Evolutionary conservation across 2,888 invertebrate genomes (phyloP).

Genomic region (Cheilosia variabilis): DNA sequence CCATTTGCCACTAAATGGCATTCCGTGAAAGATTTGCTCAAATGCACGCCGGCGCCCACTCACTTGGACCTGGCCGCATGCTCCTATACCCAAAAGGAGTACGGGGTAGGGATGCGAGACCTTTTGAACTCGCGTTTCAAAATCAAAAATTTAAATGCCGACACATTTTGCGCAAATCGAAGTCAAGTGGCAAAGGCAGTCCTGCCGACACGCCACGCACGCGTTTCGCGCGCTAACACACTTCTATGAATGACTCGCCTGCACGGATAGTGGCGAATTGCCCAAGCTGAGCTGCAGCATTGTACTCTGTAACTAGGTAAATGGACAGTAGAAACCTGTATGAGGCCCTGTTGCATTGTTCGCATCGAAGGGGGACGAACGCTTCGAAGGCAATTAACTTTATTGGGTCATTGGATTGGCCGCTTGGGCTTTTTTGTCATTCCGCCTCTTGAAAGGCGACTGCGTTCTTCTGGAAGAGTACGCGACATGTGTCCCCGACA

Average conservation of each 20-base stretch:
- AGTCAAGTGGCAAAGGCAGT: constrained; percentile 60
- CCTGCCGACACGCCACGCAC: constrained; percentile 28
- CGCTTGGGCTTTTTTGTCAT: constrained; percentile 32
- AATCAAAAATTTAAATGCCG: constrained; percentile 47
- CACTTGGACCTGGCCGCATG: constrained; percentile 12
- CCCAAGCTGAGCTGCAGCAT: constrained; percentile 11
- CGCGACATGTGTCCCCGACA: constrained; percentile 51
- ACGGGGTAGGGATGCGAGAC: constrained; percentile 22
- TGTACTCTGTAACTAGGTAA: constrained; percentile 14
- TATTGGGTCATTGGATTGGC: constrained; percentile 59
- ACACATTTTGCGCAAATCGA: constrained; percentile 52
- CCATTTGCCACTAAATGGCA: constrained; percentile 63
- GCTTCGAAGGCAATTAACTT: constrained; percentile 54
- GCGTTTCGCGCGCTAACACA: constrained; percentile 4
- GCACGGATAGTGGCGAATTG: constrained; percentile 5
- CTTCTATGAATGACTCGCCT: constrained; percentile 8
- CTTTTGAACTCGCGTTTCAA: constrained; percentile 65
- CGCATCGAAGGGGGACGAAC: background rate
- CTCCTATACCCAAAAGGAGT: background rate
- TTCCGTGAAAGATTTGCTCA: constrained; percentile 49
- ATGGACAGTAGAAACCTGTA: constrained; percentile 6
- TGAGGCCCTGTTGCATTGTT: constrained; percentile 17
- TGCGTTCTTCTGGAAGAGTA: constrained; percentile 9
- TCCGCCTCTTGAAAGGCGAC: too few relatives aligned
- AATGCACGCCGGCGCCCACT: constrained; percentile 31